Base-by-base conservation (phyloP, 1,140 invertebrate species). In the Apis cerana region DNA sequence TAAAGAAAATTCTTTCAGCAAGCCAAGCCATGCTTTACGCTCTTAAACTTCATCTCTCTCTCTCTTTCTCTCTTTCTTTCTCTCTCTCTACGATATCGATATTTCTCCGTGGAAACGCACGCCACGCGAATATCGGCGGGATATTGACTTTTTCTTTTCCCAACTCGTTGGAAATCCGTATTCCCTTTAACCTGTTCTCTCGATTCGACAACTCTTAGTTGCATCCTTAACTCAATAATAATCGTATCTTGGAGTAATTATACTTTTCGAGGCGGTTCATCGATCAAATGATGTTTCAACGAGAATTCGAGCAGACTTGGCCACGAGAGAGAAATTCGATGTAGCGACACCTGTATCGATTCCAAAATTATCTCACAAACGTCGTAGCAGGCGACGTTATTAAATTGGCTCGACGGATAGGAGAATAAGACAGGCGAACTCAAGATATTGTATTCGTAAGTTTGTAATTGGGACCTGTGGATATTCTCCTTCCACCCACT, bases 271-370 rank as follows among this genome's bases (percentile, higher is more conserved):
- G 11, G 21, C 17, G 52, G 77, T 67, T 68, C 33, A 58, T 70
- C 68, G 27, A n/a, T n/a, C 54, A 85, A 85, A 86, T 89, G 81
- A 61, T 23, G 69, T 81, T 68, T 74, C 33, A 33, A 48, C 69
- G 27, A 17, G 85, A 17, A 62, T 80, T 83, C 85, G 84, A 80
- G 80, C 67, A 62, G 59, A 43, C 67, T 59, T 23, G 43, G 33
- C 72, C 23, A 13, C 75, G 75, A 80, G 58, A 71, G 76, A 83
- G 79, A 89, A 81, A 90, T 90, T 79, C 78, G 84, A 68, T 76
- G 68, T 67, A 74, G 33, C 78, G 82, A 83, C 80, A 88, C 84
- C 83, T 90, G 90, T 91, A 92, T 92, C 90, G 92, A 92, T 92
- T 90, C 91, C 88, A 82, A 89, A 89, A 91, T 91, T 91, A 91